Conservation (phyloP, 2,113 vertebrate genomes). For the Paralichthys olivaceus region DNA sequence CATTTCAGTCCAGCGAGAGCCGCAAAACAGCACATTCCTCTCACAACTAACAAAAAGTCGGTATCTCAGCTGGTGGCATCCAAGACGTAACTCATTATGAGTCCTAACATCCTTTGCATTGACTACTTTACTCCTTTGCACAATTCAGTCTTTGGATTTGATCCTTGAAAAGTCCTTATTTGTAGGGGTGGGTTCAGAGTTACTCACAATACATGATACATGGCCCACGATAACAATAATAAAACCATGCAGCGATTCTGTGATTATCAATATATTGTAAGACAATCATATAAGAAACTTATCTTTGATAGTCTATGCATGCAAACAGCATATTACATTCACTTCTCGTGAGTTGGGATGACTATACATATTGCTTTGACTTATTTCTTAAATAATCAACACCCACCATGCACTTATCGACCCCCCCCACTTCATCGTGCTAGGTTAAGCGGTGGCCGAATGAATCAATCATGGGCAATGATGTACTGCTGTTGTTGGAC, state of each 20-base stretch:
- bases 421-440: neutral
- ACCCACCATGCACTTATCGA: neutral
- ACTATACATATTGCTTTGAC: neutral
- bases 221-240: too few relatives aligned
- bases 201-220: too few relatives aligned
- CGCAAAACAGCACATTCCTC: constrained; percentile 48
- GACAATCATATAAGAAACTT: neutral
- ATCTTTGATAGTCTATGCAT: too few relatives aligned
- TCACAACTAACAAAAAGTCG: neutral
- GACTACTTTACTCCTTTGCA: neutral
- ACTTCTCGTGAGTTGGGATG: neutral
- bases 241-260: neutral
- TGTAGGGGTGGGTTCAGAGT: neutral
- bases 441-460: neutral
- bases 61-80: neutral
- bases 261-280: neutral
- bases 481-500: neutral
- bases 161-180: neutral
- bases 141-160: neutral
- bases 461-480: neutral
- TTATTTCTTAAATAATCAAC: neutral
- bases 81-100: neutral
- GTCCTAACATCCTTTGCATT: neutral
- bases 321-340: neutral
- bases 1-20: constrained; percentile 56